Evolutionary conservation across 2,113 vertebrate species (phyloP), one percentile per base, ranked within the genome.

Genomic region (Holacanthus passer): DNA sequence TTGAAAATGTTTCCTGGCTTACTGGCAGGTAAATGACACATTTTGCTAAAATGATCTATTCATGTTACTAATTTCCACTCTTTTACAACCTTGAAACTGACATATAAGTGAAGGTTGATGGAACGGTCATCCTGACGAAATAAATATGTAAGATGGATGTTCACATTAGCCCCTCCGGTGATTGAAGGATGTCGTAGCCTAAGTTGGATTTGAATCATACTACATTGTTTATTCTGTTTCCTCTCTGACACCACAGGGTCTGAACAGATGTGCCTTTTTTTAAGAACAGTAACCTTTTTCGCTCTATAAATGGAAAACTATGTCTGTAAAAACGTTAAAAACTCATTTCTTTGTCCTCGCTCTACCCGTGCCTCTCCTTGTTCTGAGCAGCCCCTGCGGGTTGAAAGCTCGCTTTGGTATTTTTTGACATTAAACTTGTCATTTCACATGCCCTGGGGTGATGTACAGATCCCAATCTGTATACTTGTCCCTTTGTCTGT

Each of bases 341-440:
- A 43, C 35, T 2, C 0, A 31, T 71, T 64, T 80, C 29, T 16
- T 58, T 43, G 13, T 78, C 39, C n/a, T 56, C 13, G 1, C 37
- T 63, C 47, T 32, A 71, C 39, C 27, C 41, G 22, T 73, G 45
- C 47, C 20, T 58, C 29, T 65, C n/a, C 43, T 10, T 13, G 20
- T 55, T 70, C 37, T 52, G 6, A 69, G 63, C 32, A 60, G 27
- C n/a, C 63, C 73, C 82, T 62, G 22, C 20, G 64, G 71, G 66
- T 13, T 19, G 47, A 84, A 85, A 67, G 24, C 50, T 60, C 1
- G 2, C 39, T 89, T 70, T 85, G 73, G 27, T 73, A 75, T 81
- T 83, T 85, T 84, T 85, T 86, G 43, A 89, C 87, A 86, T 83
- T 87, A 53, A 79, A 79, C 14, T 48, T 70, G 82, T 87, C 63